Percentiles rank a stretch among this genome's conserved stretches.
phyloP scores from a whole-genome alignment of 2,888 invertebrate genomes.

The Cephus rjabovi region DNA sequence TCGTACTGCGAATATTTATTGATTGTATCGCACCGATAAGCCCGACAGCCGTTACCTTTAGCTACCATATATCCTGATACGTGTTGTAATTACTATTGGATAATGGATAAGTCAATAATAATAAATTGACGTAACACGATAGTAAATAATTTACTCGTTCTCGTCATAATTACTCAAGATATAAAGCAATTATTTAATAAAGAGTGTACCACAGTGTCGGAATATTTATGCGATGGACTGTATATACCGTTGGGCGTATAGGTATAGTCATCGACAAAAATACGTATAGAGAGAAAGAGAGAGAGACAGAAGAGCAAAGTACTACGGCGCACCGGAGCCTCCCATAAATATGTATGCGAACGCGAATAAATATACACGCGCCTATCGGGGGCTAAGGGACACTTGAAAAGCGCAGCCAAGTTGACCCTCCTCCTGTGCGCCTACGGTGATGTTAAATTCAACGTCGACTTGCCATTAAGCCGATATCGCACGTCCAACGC shows the following conservation, averaged over 20 bases:
- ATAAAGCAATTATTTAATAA: no score
- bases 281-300: no score
- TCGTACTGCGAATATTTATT: not conserved
- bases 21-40: not conserved
- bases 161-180: no score
- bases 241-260: not conserved
- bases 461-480: not conserved
- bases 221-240: no score
- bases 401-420: not conserved
- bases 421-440: not conserved
- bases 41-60: not conserved
- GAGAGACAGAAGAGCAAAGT: not conserved
- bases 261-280: not conserved
- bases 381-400: not conserved
- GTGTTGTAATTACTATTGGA: not conserved
- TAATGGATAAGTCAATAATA: no score
- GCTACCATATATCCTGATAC: not conserved
- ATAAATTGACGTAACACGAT: no score
- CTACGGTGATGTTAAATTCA: not conserved
- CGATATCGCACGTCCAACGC: not conserved
- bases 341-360: not conserved
- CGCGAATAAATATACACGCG: not conserved
- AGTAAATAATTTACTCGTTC: no score
- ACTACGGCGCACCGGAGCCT: not conserved
- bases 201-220: no score